Base-by-base conservation (phyloP, 2,113 vertebrate genomes). In the Ceyx margarethae region DNA sequence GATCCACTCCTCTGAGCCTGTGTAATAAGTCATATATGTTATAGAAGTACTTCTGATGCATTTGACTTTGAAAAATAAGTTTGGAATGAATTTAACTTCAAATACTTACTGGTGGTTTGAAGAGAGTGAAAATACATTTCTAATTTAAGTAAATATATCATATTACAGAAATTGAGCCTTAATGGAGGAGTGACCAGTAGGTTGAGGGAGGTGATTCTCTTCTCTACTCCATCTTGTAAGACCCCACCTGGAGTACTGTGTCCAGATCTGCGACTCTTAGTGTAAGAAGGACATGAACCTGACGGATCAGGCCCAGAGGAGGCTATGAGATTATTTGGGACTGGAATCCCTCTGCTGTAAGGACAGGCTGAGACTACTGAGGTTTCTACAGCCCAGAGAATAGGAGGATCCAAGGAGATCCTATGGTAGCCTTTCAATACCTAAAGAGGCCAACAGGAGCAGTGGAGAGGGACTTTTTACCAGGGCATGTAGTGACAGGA, bases 21-120 rank as follows among this genome's bases (percentile, higher is more conserved):
- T 6, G 43, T 12, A 51, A 35, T 8, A 26, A 2, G 1, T 31
- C 2, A 1, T 6, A 10, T 12, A 4, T 20, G 26, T 56, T 57
- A 57, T n/a, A 57, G 16, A 25, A 61, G 46, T 16, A 61, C 19
- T 76, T 50, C 35, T 22, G 23, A 56, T 35, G 31, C 22, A 40
- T 37, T 61, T 75, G 13, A 48, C 46, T 76, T 54, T 3, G 21
- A 61, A 43, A 40, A n/a, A 33, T 51, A 88, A 76, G 20, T 66
- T 84, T 28, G 22, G 69, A 75, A 75, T 3, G 21, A 43, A 16
- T 40, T 61, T 56, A 31, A 64, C 37, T 45, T 62, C 33, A 61
- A 45, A 35, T 10, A 25, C 65, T 57, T 33, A 58, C 20, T 51
- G 53, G 23, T 57, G 2, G 31, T 61, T 33, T 61, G 68, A 75